phyloP scores from a whole-genome alignment of 1,140 invertebrate genomes.

The Notospermus geniculatus region DNA sequence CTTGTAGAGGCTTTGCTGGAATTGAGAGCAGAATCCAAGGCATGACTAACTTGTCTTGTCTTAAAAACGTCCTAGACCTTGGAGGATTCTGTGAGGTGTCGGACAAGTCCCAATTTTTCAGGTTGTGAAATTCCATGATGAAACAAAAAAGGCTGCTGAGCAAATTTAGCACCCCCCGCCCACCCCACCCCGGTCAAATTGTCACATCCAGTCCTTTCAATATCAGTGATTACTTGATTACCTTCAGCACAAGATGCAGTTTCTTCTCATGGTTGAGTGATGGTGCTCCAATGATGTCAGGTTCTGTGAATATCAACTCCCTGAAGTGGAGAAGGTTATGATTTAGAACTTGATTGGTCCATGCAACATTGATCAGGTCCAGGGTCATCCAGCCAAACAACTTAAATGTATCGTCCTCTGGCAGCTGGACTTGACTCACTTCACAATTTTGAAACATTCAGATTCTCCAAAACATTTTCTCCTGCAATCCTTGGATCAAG shows the following conservation, averaged over 20 bases:
- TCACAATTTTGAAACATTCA: neutral
- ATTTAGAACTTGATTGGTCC: neutral
- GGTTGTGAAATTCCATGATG: no score
- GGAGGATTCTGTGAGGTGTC: no score
- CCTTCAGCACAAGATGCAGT: slow-evolving; percentile 31
- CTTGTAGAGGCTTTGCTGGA: slow-evolving; percentile 34
- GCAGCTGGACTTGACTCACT: neutral
- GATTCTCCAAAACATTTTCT: neutral
- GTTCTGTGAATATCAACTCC: slow-evolving; percentile 43
- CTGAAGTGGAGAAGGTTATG: slow-evolving; percentile 16
- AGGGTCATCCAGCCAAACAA: neutral
- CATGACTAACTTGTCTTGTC: slow-evolving; percentile 2
- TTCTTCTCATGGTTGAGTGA: slow-evolving; percentile 25
- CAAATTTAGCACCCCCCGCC: neutral
- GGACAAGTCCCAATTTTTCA: no score
- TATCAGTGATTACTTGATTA: slow-evolving; percentile 21
- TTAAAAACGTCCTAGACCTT: no score
- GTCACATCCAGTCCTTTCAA: neutral
- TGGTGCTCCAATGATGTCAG: slow-evolving; percentile 37
- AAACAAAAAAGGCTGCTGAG: no score
- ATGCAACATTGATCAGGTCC: neutral
- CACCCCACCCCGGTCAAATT: neutral
- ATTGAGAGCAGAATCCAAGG: slow-evolving; percentile 4
- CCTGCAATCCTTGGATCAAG: neutral
- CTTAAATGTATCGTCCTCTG: neutral